Evolutionary conservation across 2,888 invertebrate genomes (phyloP), one percentile per base, ranked within the genome.

Genomic region (Zele albiditarsus): DNA sequence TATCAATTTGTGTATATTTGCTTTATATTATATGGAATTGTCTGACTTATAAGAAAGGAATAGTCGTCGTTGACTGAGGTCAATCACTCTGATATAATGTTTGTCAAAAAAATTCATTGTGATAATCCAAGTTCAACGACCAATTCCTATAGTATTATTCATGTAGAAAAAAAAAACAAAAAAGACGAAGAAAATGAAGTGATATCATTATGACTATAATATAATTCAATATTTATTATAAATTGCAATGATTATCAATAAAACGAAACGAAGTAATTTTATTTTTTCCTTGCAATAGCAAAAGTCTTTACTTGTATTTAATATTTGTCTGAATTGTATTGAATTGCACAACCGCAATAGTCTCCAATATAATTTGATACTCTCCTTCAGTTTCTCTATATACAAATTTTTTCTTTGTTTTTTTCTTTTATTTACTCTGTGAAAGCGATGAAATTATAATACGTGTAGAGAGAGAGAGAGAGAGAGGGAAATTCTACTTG

Each of bases 101-200:
- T 73, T 75, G 71, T 53, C 73, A 53, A 49, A 71, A 73, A 77
- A 74, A 76, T 60, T 28, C 74, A 28, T 16, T 14, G 3, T 46
- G 74, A 76, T 78, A 80, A 65, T 68, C 58, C 42, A 6, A 71
- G 80, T 76, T 77, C 77, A 77, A 66, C 76, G 80, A 77, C 77
- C 80, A 77, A 76, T 76, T 76, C 60, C 68, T 67, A 67, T 42
- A 53, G 72, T 33, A 49, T 53, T 71, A 42, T 63, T 63, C 8
- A 42, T 58, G n/a, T 14, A n/a, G 16, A 27, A 23, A 25, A 14
- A n/a, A 16, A n/a, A 5, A n/a, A 42, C 23, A 8, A 46, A 46
- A 14, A 27, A 58, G 38, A 38, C 20, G 66, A 71, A 42, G 53
- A 60, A 33, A 49, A 42, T 74, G 66, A 66, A n/a, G n/a, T n/a